Conservation (phyloP, 2,113 vertebrate genomes). For the Microcebus lehilahytsara region DNA sequence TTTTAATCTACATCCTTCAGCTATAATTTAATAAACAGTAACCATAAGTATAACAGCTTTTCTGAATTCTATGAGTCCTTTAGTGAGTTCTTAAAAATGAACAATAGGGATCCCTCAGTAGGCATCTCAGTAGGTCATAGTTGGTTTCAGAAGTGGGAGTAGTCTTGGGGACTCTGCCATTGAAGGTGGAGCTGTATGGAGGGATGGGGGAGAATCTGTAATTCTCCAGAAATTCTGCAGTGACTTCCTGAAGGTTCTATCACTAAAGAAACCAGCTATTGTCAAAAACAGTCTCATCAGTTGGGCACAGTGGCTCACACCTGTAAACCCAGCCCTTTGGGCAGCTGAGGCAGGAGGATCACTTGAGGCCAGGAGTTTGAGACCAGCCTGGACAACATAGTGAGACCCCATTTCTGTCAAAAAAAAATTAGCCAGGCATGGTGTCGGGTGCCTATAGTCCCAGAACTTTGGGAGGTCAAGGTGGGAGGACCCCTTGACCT, state of each 20-base stretch:
- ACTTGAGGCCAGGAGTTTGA: too few species aligned
- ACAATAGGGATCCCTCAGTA: background rate
- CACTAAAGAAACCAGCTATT: background rate
- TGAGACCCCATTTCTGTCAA: too few species aligned
- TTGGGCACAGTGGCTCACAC: too few species aligned
- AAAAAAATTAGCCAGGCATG: too few species aligned
- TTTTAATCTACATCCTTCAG: background rate
- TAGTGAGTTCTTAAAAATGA: background rate
- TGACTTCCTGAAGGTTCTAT: background rate
- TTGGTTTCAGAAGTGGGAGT: background rate
- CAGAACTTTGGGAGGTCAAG: too few species aligned
- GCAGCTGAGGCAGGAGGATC: too few species aligned
- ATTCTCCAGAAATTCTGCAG: slow-evolving; percentile 7
- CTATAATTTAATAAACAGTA: background rate
- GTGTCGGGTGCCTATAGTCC: too few species aligned
- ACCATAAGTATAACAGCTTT: background rate
- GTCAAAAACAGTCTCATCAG: background rate
- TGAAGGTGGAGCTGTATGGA: background rate
- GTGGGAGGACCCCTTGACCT: too few species aligned
- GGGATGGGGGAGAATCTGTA: background rate
- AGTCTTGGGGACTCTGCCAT: background rate
- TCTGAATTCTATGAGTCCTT: background rate
- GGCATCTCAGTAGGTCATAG: background rate
- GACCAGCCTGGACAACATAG: too few species aligned
- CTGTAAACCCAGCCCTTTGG: too few species aligned